These are phyloP conservation scores for Miniopterus natalensis DNA, from an alignment of 2,113 vertebrate genomes.

Conservation along the genomic window DNA sequence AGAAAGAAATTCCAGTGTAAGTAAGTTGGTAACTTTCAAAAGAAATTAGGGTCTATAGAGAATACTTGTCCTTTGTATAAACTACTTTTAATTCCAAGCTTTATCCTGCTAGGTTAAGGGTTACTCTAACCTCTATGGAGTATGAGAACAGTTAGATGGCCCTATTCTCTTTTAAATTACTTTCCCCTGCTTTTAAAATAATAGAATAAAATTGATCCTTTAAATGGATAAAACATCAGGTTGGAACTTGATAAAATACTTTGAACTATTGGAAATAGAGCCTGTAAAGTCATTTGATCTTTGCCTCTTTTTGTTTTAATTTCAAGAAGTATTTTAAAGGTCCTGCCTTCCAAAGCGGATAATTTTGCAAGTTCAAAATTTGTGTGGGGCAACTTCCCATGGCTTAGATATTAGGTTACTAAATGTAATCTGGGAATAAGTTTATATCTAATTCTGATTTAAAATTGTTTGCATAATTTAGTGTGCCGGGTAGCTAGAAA, in stretches of 20 bases:
- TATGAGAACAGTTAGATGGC: conserved; percentile 65
- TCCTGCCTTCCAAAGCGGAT: neutral
- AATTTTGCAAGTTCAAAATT: conserved; percentile 27
- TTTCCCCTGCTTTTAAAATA: conserved; percentile 66
- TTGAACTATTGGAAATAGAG: conserved; percentile 53
- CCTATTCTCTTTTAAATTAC: conserved; percentile 74
- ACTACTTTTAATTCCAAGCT: conserved; percentile 76
- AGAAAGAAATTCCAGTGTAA: conserved; percentile 65
- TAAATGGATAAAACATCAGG: conserved; percentile 18
- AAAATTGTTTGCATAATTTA: neutral
- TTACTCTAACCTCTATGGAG: conserved; percentile 74
- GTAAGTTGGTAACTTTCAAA: conserved; percentile 58
- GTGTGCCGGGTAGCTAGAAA: neutral
- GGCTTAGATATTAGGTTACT: neutral
- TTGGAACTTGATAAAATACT: conserved; percentile 38
- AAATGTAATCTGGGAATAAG: neutral
- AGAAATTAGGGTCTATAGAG: conserved; percentile 77
- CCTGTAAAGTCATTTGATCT: neutral
- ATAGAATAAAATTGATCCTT: conserved; percentile 42
- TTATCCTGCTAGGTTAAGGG: conserved; percentile 72
- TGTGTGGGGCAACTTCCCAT: neutral
- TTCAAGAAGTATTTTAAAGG: conserved; percentile 36
- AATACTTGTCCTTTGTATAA: conserved; percentile 72
- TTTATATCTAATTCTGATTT: neutral
- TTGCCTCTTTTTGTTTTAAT: conserved; percentile 55